Evolutionary conservation across 64 coral and sea anemone genomes (phyloP), one percentile per base, ranked within the genome.

Genomic region (Trachythela sp.): DNA sequence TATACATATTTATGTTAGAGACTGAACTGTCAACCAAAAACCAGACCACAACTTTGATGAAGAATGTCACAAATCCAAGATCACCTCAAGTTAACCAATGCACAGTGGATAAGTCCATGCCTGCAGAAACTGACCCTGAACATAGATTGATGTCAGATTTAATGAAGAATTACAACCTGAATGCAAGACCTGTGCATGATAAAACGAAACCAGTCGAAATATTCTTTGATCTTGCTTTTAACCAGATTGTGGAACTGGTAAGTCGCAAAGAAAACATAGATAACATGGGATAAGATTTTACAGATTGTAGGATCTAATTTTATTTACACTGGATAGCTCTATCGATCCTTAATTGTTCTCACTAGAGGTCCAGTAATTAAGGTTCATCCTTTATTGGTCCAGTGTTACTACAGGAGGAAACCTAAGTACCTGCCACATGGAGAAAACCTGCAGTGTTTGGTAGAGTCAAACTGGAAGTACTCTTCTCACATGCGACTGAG

Each of bases 191-290:
- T 31, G 89, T 94, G 2, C 88, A 75, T 26, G 88, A 94, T 72
- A 94, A 94, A 67, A 85, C 32, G 40, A 33, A 85, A 83, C 89
- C 93, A 13, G 93, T 94, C 0, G 22, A 59, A 54, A 76, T 94
- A 1, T 26, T 48, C 13, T 75, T 94, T 32, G 93, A 94, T 35
- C 56, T 94, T 48, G 93, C 93, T 8, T 94, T 84, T 42, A 94
- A 89, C 48, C 93, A 94, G 60, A 89, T 94, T 13, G 89, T 94
- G 8, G 89, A 94, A 33, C 48, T 94, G 76, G 93, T 94, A 42
- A 85, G 86, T 70, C 18, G 7, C 4, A 8, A 77, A 22, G 59
- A 22, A n/a, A 31, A 31, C 15, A n/a, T n/a, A n/a, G n/a, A n/a
- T n/a, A n/a, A n/a, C n/a, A n/a, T n/a, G n/a, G n/a, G n/a, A n/a